Conservation (phyloP, 1,140 invertebrate genomes). For the Mamestra configurata region DNA sequence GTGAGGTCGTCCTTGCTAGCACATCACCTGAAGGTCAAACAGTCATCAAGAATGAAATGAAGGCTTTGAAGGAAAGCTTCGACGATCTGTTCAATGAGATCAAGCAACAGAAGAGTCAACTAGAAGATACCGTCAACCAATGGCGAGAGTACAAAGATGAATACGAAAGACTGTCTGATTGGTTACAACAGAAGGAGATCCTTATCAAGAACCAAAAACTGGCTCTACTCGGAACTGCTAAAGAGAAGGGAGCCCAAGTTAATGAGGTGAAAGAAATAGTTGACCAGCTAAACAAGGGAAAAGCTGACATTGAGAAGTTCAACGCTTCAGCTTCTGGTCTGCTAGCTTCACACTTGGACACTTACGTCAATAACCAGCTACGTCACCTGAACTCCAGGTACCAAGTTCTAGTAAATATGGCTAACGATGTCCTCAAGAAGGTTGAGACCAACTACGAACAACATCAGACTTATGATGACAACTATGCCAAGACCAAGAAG, state of each 20-base stretch:
- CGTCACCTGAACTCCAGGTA: constrained; percentile 97
- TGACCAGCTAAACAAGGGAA: constrained; percentile 92
- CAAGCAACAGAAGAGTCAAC: constrained; percentile 94
- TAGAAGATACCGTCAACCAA: constrained; percentile 94
- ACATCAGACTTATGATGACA: constrained; percentile 94
- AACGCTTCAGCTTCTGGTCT: constrained; percentile 93
- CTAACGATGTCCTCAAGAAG: constrained; percentile 97
- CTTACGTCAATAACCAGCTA: constrained; percentile 97
- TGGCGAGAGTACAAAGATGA: constrained; percentile 97
- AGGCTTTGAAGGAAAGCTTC: constrained; percentile 94
- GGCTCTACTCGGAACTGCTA: constrained; percentile 93
- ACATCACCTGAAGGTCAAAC: constrained; percentile 94
- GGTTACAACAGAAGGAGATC: constrained; percentile 97
- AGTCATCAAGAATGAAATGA: constrained; percentile 95
- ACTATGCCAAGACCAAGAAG: constrained; percentile 93
- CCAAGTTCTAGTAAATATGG: constrained; percentile 96
- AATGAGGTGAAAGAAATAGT: constrained; percentile 93
- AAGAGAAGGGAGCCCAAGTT: constrained; percentile 96
- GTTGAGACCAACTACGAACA: constrained; percentile 96
- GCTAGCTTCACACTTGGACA: constrained; percentile 95
- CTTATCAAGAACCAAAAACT: constrained; percentile 97
- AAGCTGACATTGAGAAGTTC: constrained; percentile 94
- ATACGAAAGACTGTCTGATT: constrained; percentile 96
- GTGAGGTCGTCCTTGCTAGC: constrained; percentile 94
- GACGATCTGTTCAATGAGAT: constrained; percentile 95